Percentiles rank a stretch among this genome's conserved stretches.
Evolutionary conservation across 2,113 vertebrate genomes (phyloP).

Genomic region (Sylvia atricapilla): DNA sequence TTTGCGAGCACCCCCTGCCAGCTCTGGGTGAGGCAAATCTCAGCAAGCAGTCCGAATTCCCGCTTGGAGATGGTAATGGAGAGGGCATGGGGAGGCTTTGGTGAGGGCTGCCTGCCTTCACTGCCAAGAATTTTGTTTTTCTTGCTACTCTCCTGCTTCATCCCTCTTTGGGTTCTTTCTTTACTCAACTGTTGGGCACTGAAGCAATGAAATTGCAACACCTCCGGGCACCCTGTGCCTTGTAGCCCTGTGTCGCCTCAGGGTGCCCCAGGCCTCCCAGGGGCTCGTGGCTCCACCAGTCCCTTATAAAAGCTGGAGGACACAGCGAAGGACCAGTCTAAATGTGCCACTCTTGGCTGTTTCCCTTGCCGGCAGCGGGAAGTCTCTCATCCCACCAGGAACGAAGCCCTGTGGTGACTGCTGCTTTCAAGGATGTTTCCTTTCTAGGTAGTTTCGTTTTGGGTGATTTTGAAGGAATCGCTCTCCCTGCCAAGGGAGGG

Average conservation of each 20-base stretch:
- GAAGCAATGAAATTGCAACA: neutral
- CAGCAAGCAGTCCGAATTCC: neutral
- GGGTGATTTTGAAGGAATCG: neutral
- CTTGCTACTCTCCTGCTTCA: neutral
- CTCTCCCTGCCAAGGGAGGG: neutral
- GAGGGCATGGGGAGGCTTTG: neutral
- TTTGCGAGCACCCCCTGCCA: neutral
- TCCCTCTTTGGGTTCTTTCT: neutral
- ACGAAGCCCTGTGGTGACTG: neutral
- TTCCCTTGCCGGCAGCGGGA: neutral
- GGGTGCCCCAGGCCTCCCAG: neutral
- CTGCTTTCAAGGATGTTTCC: slow-evolving; percentile 52
- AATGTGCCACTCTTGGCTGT: neutral
- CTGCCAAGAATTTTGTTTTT: neutral
- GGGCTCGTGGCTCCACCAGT: accelerated
- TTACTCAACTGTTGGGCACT: neutral
- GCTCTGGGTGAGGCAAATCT: neutral
- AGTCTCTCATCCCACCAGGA: neutral
- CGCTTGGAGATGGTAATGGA: neutral
- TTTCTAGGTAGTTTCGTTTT: neutral
- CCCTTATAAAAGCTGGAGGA: accelerated
- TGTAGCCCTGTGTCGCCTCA: neutral
- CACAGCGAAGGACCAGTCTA: neutral
- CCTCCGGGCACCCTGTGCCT: accelerated
- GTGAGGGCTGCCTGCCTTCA: neutral